Evolutionary conservation across 2,113 vertebrate species (phyloP).

Genomic region (Leucosticte australis): DNA sequence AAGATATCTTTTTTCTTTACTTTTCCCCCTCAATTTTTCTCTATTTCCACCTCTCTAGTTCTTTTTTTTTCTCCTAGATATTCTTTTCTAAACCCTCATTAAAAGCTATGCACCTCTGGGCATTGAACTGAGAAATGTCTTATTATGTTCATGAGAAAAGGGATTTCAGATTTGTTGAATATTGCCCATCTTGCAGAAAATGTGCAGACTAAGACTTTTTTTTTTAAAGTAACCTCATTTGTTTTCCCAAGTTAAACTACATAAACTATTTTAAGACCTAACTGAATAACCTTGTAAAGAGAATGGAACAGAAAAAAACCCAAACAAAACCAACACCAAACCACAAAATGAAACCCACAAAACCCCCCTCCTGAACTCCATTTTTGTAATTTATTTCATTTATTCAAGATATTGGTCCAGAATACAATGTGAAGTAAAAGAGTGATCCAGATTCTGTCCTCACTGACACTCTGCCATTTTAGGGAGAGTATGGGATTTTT

Average conservation of each 20-base stretch:
- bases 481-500: not conserved
- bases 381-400: not conserved
- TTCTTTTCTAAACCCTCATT: constrained; percentile 13
- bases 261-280: constrained; percentile 48
- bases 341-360: not conserved
- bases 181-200: constrained; percentile 56
- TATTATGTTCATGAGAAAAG: constrained; percentile 40
- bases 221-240: constrained; percentile 45
- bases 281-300: constrained; percentile 3
- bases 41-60: not conserved
- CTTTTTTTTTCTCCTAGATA: not conserved
- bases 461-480: not conserved
- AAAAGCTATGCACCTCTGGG: constrained; percentile 19
- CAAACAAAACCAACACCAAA: not conserved
- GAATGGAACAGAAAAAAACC: not conserved
- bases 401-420: not conserved
- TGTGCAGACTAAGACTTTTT: constrained; percentile 44
- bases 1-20: not conserved
- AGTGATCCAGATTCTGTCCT: not conserved
- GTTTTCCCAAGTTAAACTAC: constrained; percentile 29
- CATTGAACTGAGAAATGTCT: constrained; percentile 35
- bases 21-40: not conserved
- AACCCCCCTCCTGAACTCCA: fast-evolving
- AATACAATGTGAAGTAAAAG: not conserved
- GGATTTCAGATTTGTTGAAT: constrained; percentile 15